Conservation (phyloP, 2,113 vertebrate genomes). For the Bolborhynchus lineola region DNA sequence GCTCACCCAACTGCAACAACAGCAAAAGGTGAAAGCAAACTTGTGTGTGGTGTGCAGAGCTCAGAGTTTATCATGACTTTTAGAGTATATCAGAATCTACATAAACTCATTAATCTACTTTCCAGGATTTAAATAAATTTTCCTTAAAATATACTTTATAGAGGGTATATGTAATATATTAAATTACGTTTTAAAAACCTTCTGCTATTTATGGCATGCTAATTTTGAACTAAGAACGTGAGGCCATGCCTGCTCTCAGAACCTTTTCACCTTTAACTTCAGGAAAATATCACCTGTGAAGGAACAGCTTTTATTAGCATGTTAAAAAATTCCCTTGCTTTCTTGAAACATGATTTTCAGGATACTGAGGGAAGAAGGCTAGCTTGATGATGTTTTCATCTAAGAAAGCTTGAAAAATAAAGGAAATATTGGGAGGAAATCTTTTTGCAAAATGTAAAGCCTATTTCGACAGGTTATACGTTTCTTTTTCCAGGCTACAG, state of each 20-base stretch:
- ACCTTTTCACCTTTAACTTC: background rate
- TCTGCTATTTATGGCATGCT: background rate
- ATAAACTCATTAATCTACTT: background rate
- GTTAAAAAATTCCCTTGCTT: background rate
- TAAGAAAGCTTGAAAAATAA: background rate
- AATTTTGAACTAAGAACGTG: background rate
- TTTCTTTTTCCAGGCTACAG: background rate
- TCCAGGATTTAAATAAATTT: background rate
- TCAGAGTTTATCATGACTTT: background rate
- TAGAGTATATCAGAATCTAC: background rate
- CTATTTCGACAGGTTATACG: background rate
- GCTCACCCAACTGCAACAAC: accelerated
- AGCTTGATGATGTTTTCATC: background rate
- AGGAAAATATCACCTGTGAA: background rate
- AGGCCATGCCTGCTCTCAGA: background rate
- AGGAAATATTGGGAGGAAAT: background rate
- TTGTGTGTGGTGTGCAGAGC: background rate
- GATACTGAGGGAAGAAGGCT: background rate
- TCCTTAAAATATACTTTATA: background rate
- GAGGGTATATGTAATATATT: background rate
- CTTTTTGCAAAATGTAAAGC: background rate
- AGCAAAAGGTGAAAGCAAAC: background rate
- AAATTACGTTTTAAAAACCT: background rate
- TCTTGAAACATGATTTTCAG: background rate
- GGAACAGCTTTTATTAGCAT: background rate